Evolutionary conservation across 2,113 vertebrate genomes (phyloP), one percentile per base, ranked within the genome.

Genomic region (Zosterops borbonicus): DNA sequence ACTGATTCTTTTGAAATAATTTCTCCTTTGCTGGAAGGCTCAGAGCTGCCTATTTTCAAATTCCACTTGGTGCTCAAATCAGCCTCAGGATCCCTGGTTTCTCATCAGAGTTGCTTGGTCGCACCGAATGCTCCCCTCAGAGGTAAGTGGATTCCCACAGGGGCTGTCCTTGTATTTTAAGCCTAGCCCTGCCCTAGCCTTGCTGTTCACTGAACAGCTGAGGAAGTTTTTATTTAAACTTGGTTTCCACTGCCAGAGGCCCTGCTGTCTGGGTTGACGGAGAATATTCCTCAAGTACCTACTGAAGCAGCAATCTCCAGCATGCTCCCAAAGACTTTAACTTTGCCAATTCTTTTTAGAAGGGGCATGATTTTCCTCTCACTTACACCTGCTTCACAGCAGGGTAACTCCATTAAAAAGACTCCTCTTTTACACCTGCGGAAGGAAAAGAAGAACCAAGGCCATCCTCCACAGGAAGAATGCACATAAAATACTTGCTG

Each of bases 331-430:
- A 70, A 91, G 68, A 91, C 76, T 84, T 95, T 82, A 89, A 83
- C 91, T 94, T 88, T 92, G 92, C 90, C 89, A 93, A 35, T 95
- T 88, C 75, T 86, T 82, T 95, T 89, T 47, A 77, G 70, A 78
- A 50, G 58, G 71, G 70, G 49, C 74, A 95, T 90, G 89, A 94
- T 94, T 97, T 95, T 95, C 67, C 60, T 95, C 83, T 94, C 29
- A 3, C 83, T 94, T 88, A 93, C 93, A 96, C 94, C 95, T 96
- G 92, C 90, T 95, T 96, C 87, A 87, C 94, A 94, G 87, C 56
- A 94, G 92, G 94, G 52, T 79, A 89, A 89, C 41, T 84, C 74
- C 47, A 60, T 47, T 89, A 81, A 76, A 84, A 95, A 87, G 73
- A 25, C 19, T 92, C 64, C 62, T 93, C 73, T 87, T 93, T 96